These are phyloP conservation scores for Chinchilla lanigera DNA, from an alignment of 2,113 vertebrate genomes.

Conservation along the genomic window DNA sequence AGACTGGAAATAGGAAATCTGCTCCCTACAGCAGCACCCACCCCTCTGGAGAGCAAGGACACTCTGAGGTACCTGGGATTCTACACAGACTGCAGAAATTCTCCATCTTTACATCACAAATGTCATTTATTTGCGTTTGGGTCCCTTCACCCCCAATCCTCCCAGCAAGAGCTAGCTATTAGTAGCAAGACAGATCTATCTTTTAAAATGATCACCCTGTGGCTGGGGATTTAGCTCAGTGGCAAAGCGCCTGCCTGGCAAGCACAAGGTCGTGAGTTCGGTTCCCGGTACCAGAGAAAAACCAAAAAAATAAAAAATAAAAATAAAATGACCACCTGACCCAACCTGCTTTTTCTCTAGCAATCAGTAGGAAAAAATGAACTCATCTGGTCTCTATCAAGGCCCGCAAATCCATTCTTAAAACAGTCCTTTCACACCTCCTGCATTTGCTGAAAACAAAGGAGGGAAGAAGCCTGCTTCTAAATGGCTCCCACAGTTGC, in stretches of 20 bases:
- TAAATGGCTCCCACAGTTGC: neutral
- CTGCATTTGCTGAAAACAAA: conserved; percentile 21
- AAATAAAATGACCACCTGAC: conserved; percentile 5
- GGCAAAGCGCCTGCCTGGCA: too few relatives aligned
- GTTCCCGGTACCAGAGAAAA: too few relatives aligned
- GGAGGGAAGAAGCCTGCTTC: conserved; percentile 8
- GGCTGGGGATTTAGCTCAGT: too few relatives aligned
- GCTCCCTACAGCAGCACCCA: neutral
- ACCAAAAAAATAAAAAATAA: too few relatives aligned
- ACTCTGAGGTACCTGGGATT: neutral
- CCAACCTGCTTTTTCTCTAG: conserved; percentile 8
- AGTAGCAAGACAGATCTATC: conserved; percentile 78
- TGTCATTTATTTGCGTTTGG: neutral
- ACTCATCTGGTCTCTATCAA: conserved; percentile 3
- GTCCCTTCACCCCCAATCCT: neutral
- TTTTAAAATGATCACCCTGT: conserved; percentile 33
- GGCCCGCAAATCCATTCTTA: neutral
- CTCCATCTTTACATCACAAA: neutral
- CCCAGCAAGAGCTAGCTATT: conserved; percentile 68
- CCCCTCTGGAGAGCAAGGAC: conserved; percentile 1
- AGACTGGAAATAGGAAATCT: neutral
- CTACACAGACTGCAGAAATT: neutral
- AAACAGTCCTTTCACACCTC: neutral
- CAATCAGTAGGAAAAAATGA: conserved; percentile 57
- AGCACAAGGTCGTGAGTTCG: too few relatives aligned